Conservation (phyloP, 1,140 invertebrate species). For the Drosophila aff. region DNA sequence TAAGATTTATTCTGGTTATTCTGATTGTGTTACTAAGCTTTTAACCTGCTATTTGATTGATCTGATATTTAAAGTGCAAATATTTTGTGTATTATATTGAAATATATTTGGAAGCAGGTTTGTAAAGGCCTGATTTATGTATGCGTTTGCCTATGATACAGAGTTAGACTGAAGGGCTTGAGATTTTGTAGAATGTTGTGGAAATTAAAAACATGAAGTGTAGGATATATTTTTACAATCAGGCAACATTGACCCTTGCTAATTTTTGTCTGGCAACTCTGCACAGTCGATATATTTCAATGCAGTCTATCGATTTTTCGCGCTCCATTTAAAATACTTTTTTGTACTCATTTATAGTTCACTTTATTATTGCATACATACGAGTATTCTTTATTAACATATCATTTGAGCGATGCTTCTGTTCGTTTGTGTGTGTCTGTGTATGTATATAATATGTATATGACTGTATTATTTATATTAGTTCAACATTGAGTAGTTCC, state of each 20-base stretch:
- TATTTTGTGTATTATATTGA: background rate
- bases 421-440: slow-evolving; percentile 1
- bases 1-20: background rate
- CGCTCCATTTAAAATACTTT: background rate
- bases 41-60: background rate
- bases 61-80: background rate
- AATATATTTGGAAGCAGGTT: background rate
- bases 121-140: background rate
- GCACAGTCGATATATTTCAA: background rate
- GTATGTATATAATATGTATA: slow-evolving; percentile 54
- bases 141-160: background rate
- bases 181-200: background rate
- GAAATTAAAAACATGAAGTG: background rate
- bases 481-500: slow-evolving; percentile 49
- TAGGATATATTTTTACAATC: too few species aligned
- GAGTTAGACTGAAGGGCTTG: background rate
- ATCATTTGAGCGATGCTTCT: slow-evolving; percentile 41
- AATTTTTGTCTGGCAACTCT: background rate
- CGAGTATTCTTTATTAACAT: slow-evolving; percentile 55
- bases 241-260: background rate
- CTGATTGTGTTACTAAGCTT: background rate
- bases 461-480: slow-evolving; percentile 51
- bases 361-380: slow-evolving; percentile 52
- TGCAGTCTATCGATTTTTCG: background rate
- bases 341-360: slow-evolving; percentile 44